These are phyloP conservation scores for Cromileptes altivelis DNA, from an alignment of 2,113 vertebrate species.

Conservation along the genomic window DNA sequence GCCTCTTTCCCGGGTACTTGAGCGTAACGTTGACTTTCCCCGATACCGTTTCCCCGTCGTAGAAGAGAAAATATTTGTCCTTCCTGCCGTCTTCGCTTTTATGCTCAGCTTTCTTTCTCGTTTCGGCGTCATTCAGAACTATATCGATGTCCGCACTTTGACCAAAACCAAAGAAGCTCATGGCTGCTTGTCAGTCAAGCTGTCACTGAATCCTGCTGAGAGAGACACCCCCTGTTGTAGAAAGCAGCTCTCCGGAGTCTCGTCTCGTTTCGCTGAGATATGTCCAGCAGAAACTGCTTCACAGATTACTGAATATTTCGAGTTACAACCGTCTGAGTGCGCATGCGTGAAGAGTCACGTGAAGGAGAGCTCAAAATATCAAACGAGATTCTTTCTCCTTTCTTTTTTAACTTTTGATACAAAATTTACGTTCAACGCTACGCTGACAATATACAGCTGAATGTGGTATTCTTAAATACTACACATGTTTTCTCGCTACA, in stretches of 20 bases:
- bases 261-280: neutral
- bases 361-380: neutral
- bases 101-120: slow-evolving; percentile 92
- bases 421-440: accelerated
- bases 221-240: neutral
- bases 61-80: slow-evolving; percentile 94
- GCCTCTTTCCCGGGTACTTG: slow-evolving; percentile 92
- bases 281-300: slow-evolving; percentile 32
- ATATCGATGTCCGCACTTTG: slow-evolving; percentile 95
- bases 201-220: neutral
- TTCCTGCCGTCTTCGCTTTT: slow-evolving; percentile 95
- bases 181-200: slow-evolving; percentile 63
- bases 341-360: slow-evolving; percentile 68
- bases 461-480: accelerated
- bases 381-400: neutral
- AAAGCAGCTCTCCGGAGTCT: neutral
- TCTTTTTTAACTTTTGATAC: neutral
- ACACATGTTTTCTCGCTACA: accelerated
- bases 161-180: slow-evolving; percentile 97
- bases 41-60: slow-evolving; percentile 94
- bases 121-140: slow-evolving; percentile 92
- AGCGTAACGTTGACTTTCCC: slow-evolving; percentile 92
- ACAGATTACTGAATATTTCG: slow-evolving; percentile 50
- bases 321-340: slow-evolving; percentile 52
- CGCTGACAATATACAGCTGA: accelerated